Evolutionary conservation across 2,797 vertebrate species (phyloP).

Genomic region (Mus minutoides): DNA sequence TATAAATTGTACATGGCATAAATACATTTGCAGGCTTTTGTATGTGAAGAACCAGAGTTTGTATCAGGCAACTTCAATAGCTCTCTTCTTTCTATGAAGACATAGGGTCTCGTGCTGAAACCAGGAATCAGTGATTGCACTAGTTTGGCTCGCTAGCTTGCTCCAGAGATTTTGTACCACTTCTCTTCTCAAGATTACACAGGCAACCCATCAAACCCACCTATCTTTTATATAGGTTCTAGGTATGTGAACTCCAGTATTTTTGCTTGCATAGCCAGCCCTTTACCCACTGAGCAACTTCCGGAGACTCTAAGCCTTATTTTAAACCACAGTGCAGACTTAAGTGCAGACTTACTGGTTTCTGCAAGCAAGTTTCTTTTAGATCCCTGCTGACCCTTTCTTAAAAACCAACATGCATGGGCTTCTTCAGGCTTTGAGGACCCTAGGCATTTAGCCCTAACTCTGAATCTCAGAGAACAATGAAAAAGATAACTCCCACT

Average conservation of each 20-base stretch:
- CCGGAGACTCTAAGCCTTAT: background rate
- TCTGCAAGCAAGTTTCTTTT: background rate
- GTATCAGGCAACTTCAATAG: background rate
- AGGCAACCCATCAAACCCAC: background rate
- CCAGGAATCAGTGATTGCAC: background rate
- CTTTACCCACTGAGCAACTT: background rate
- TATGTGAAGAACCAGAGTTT: background rate
- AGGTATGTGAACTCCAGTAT: background rate
- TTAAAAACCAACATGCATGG: background rate
- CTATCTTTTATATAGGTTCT: background rate
- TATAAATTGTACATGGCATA: background rate
- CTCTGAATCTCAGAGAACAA: constrained; percentile 13
- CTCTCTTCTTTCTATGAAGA: background rate
- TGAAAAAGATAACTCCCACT: constrained; percentile 1
- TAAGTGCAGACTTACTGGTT: background rate
- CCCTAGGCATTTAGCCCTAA: background rate
- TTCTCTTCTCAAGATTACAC: background rate
- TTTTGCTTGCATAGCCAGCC: background rate
- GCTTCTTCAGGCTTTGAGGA: background rate
- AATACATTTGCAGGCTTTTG: background rate
- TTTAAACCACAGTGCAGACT: background rate
- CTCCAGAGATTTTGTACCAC: no score
- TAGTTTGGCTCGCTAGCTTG: background rate
- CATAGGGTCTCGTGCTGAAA: background rate
- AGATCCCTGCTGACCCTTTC: background rate